Evolutionary conservation across 2,797 vertebrate genomes (phyloP).

Genomic region (Gobio occitaniae): DNA sequence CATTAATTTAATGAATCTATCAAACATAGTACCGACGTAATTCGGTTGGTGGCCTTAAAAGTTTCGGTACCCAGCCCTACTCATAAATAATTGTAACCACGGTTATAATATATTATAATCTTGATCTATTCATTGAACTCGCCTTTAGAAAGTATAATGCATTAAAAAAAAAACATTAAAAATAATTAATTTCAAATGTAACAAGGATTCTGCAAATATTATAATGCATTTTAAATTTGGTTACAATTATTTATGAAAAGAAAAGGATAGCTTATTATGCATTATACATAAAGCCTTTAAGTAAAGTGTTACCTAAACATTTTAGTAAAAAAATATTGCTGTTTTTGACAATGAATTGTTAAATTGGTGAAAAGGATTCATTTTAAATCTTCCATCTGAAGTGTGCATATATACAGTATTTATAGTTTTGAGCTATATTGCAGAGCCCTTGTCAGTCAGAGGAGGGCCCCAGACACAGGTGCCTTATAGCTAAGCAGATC

Average conservation of each 20-base stretch:
- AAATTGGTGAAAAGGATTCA: too few species aligned
- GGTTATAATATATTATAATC: background rate
- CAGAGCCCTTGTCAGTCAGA: constrained; percentile 8
- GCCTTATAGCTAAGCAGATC: constrained; percentile 68
- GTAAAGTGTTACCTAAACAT: background rate
- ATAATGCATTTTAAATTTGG: background rate
- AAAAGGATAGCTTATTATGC: background rate
- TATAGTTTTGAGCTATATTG: background rate
- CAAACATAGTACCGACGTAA: too few species aligned
- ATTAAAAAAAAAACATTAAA: background rate
- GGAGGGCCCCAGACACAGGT: constrained; percentile 67
- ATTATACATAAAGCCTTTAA: background rate
- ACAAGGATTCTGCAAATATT: background rate
- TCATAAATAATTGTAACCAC: background rate
- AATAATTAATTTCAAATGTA: too few species aligned
- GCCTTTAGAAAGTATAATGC: background rate
- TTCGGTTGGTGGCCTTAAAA: too few species aligned
- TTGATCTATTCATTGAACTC: background rate
- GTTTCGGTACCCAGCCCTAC: too few species aligned
- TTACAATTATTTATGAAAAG: background rate
- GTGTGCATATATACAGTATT: background rate
- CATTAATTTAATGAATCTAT: too few species aligned
- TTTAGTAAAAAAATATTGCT: background rate
- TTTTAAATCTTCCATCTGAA: background rate
- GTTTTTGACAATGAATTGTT: background rate